Percentiles rank a stretch among this genome's conserved stretches.
Evolutionary conservation across 92 coral and sea anemone species (phyloP).

Genomic region (Heteractis magnifica): DNA sequence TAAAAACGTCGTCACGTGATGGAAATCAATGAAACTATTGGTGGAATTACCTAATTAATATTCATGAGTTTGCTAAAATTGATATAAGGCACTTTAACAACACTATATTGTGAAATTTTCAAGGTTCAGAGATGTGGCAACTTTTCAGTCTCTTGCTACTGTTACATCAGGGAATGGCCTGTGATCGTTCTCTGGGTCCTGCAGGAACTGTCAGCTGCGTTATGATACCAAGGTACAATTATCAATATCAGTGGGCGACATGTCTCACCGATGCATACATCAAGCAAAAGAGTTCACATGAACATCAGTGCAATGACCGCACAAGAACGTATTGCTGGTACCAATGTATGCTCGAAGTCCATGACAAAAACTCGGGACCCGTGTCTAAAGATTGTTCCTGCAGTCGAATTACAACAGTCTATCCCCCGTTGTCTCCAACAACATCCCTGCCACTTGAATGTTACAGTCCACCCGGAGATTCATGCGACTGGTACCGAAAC

Average conservation of each 20-base stretch:
- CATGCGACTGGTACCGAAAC: constrained; percentile 64
- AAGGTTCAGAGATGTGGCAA: neutral
- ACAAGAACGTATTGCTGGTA: constrained; percentile 52
- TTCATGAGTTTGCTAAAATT: too few species aligned
- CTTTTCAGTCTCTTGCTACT: neutral
- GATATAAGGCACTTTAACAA: too few species aligned
- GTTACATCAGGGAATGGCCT: neutral
- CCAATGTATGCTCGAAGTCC: constrained; percentile 78
- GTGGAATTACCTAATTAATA: too few species aligned
- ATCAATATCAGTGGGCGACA: constrained; percentile 68
- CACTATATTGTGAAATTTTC: neutral
- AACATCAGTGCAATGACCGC: constrained; percentile 32
- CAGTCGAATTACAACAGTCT: neutral
- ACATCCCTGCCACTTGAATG: constrained; percentile 15
- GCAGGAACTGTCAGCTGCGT: neutral
- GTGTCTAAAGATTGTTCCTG: constrained; percentile 58
- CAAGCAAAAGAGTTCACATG: constrained; percentile 43
- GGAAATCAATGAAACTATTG: too few species aligned
- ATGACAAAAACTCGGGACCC: constrained; percentile 35
- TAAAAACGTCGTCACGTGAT: too few species aligned
- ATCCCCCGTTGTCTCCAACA: neutral
- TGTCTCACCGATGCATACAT: constrained; percentile 61
- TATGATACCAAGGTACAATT: neutral
- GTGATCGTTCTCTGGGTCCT: neutral
- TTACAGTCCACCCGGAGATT: constrained; percentile 59